phyloP scores from a whole-genome alignment of 1,140 invertebrate species.

The Nasonia vitripennis region DNA sequence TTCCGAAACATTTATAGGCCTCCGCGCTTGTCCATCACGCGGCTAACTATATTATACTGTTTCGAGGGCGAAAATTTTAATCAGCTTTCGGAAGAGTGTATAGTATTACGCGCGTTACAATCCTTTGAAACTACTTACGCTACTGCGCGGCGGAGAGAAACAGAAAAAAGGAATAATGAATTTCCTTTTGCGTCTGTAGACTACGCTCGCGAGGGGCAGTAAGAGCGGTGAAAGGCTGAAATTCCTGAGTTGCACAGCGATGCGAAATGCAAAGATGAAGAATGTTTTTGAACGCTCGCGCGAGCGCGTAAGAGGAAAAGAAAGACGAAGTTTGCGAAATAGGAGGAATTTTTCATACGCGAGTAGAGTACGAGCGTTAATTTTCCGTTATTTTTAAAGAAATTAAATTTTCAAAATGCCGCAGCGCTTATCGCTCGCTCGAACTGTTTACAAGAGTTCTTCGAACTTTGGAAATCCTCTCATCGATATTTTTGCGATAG shows the following conservation, averaged over 20 bases:
- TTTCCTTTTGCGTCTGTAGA: not conserved
- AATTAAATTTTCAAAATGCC: slow-evolving; percentile 30
- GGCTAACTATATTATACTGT: not conserved
- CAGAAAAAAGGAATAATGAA: slow-evolving; percentile 4
- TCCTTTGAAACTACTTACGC: not conserved
- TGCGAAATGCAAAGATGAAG: slow-evolving; percentile 14
- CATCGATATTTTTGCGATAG: not conserved
- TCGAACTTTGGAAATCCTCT: not conserved
- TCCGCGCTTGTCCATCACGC: not conserved
- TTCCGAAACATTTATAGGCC: too few relatives aligned
- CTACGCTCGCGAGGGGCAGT: not conserved
- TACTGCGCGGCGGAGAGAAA: not conserved
- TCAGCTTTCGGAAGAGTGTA: too few relatives aligned
- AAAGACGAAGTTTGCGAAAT: not conserved
- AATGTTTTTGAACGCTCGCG: slow-evolving; percentile 17
- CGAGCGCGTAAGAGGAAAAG: not conserved
- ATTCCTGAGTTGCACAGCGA: slow-evolving; percentile 16
- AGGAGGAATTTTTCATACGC: not conserved
- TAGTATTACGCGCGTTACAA: too few relatives aligned
- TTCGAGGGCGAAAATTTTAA: not conserved
- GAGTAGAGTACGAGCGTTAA: not conserved
- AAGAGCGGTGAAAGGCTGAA: not conserved
- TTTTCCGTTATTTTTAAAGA: slow-evolving; percentile 11
- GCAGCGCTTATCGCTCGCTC: too few relatives aligned
- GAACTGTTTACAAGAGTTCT: not conserved